Percentiles rank a stretch among this genome's conserved stretches.
Conservation (phyloP, 2,113 vertebrate genomes). For the Dicentrarchus labrax region DNA sequence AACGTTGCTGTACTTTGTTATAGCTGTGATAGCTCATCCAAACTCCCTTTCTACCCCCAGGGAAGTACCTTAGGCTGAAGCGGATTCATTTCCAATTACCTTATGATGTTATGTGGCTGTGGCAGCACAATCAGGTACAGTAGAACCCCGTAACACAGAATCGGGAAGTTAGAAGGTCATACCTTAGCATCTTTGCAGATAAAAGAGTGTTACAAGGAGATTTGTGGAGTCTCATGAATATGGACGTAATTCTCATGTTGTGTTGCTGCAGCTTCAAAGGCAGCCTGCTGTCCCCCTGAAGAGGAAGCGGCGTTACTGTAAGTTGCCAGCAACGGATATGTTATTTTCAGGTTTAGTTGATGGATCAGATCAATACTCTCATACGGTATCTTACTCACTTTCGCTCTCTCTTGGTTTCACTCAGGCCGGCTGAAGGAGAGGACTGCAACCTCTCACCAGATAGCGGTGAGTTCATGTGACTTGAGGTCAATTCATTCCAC, state of each 20-base stretch:
- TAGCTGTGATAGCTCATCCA: not conserved
- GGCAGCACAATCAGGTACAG: slow-evolving; percentile 95
- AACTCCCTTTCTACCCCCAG: slow-evolving; percentile 74
- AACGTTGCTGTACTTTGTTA: not conserved
- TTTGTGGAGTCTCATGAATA: not conserved
- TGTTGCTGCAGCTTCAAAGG: slow-evolving; percentile 88
- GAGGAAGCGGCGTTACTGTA: slow-evolving; percentile 96
- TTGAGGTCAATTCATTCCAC: slow-evolving; percentile 3
- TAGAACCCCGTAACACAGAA: not conserved
- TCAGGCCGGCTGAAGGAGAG: slow-evolving; percentile 77
- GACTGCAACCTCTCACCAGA: slow-evolving; percentile 46
- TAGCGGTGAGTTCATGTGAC: slow-evolving; percentile 50
- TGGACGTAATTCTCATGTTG: slow-evolving; percentile 26
- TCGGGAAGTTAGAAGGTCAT: not conserved
- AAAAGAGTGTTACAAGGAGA: not conserved
- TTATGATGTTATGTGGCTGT: slow-evolving; percentile 97
- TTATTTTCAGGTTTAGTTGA: slow-evolving; percentile 15
- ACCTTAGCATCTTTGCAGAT: not conserved
- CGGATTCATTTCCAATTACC: slow-evolving; percentile 97
- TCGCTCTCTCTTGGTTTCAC: slow-evolving; percentile 31
- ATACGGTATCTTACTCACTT: not conserved
- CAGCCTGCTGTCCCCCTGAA: slow-evolving; percentile 94
- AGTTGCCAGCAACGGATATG: slow-evolving; percentile 76
- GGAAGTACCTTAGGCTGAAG: slow-evolving; percentile 97
- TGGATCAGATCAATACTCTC: slow-evolving; percentile 9